Conservation (phyloP, 1,140 invertebrate species). For the Watersipora subatra region DNA sequence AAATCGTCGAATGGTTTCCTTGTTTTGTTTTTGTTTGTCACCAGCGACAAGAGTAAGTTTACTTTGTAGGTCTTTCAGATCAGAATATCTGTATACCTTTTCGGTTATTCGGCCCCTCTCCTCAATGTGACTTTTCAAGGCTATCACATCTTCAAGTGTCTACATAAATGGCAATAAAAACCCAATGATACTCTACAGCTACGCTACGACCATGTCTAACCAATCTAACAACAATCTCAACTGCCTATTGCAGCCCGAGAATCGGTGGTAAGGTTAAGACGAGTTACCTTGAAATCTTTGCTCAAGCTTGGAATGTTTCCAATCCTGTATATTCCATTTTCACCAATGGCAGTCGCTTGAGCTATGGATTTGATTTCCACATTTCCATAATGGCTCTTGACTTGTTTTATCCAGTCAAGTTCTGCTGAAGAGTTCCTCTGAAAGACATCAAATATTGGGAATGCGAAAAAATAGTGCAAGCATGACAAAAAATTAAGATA, state of each 20-base stretch:
- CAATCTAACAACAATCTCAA: too few relatives aligned
- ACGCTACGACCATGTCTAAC: too few relatives aligned
- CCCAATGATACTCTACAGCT: too few relatives aligned
- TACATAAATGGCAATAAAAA: too few relatives aligned
- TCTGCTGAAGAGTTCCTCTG: constrained; percentile 19
- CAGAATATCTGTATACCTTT: constrained; percentile 16
- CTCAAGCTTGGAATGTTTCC: constrained; percentile 9
- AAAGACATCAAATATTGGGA: not conserved
- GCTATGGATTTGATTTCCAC: constrained; percentile 28
- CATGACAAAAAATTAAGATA: too few relatives aligned
- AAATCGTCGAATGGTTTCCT: not conserved
- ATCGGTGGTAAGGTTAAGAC: too few relatives aligned
- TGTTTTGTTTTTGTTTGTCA: constrained; percentile 22
- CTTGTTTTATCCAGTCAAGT: constrained; percentile 25
- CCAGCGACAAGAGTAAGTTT: constrained; percentile 33
- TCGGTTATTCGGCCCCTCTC: not conserved
- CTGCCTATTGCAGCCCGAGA: too few relatives aligned
- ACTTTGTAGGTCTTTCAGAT: constrained; percentile 29
- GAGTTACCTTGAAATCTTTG: not conserved
- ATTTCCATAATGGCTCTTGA: constrained; percentile 25
- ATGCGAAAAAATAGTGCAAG: too few relatives aligned
- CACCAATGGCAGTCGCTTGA: constrained; percentile 28
- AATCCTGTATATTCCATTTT: constrained; percentile 22
- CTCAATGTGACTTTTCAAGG: not conserved
- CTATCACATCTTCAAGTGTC: not conserved